A percentile compares a stretch with the other conserved stretches of the same genome.
Conservation (phyloP, 1,140 invertebrate species). For the Tetramorium simillimum region DNA sequence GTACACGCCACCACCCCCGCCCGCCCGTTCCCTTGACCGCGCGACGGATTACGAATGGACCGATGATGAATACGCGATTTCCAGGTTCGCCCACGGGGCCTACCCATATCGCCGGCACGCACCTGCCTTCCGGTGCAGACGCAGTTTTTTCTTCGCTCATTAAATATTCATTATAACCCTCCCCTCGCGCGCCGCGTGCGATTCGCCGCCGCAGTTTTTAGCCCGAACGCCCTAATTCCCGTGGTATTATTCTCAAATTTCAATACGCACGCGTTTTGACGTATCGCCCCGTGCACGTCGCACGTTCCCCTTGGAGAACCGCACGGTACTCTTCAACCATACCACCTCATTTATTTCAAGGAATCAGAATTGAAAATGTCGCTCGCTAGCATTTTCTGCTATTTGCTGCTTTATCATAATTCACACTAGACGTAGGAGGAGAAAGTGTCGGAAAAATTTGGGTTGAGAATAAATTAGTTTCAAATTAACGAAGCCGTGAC, state of each 20-base stretch:
- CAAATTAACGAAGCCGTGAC: constrained; percentile 20
- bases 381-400: neutral
- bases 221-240: constrained; percentile 27
- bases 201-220: constrained; percentile 40
- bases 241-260: constrained; percentile 49
- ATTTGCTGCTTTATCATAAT: constrained; percentile 16
- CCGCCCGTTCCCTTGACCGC: constrained; percentile 60
- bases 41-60: constrained; percentile 75
- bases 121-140: constrained; percentile 61
- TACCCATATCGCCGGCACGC: constrained; percentile 61
- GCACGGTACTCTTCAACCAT: neutral
- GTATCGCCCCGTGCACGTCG: neutral
- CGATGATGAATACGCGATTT: constrained; percentile 79
- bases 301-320: neutral
- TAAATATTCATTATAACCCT: constrained; percentile 63
- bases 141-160: constrained; percentile 63
- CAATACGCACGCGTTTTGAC: constrained; percentile 1
- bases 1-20: neutral
- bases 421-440: neutral
- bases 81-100: constrained; percentile 61
- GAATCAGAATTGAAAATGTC: neutral
- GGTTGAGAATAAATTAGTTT: constrained; percentile 2
- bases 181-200: neutral
- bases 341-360: neutral
- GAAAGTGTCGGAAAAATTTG: neutral